These are phyloP conservation scores for Stegana nigrithorax DNA, from an alignment of 2,888 invertebrate species.

Conservation along the genomic window DNA sequence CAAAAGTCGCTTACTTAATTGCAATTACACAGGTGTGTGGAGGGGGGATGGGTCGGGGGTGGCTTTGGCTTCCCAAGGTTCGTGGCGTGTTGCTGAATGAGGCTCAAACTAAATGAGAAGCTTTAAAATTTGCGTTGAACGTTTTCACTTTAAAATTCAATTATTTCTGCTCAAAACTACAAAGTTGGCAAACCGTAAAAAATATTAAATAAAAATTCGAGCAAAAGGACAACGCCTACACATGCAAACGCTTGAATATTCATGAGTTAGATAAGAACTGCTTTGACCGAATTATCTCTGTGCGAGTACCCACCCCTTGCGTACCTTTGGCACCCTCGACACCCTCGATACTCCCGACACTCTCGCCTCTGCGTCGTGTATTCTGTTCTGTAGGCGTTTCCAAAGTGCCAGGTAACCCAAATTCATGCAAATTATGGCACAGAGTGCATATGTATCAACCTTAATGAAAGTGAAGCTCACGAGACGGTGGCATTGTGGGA, in stretches of 20 bases:
- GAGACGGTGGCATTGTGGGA: not conserved
- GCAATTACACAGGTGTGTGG: too few relatives aligned
- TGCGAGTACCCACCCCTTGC: not conserved
- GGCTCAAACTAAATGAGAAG: not conserved
- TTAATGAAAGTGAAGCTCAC: not conserved
- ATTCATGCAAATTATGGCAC: slow-evolving; percentile 54
- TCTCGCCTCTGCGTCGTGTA: not conserved
- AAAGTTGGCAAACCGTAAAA: not conserved
- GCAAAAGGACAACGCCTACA: not conserved
- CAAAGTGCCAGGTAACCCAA: slow-evolving; percentile 41
- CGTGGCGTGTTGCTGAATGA: not conserved
- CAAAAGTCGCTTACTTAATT: slow-evolving; percentile 40
- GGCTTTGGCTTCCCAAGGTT: too few relatives aligned
- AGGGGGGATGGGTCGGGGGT: too few relatives aligned
- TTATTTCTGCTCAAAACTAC: not conserved
- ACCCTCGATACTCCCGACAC: too few relatives aligned
- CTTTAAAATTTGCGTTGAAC: not conserved
- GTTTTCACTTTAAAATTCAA: not conserved
- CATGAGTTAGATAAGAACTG: slow-evolving; percentile 54
- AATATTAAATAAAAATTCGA: not conserved
- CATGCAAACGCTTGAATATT: slow-evolving; percentile 46
- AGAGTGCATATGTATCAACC: not conserved
- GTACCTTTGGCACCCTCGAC: not conserved
- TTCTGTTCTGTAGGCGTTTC: slow-evolving; percentile 12
- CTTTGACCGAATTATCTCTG: slow-evolving; percentile 6